Evolutionary conservation across 2,797 vertebrate genomes (phyloP).

Genomic region (Hozukius guyotensis): DNA sequence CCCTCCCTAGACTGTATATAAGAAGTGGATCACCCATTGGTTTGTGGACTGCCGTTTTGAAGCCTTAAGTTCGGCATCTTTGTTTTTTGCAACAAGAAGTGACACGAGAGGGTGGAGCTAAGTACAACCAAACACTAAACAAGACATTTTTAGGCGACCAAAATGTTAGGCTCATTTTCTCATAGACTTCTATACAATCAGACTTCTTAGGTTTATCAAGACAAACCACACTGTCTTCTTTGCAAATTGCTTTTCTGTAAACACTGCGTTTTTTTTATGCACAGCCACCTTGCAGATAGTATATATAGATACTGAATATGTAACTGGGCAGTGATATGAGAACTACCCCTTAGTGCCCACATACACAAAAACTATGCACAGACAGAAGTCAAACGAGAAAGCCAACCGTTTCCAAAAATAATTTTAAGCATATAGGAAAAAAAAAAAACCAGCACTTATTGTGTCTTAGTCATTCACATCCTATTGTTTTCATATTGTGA

Average conservation of each 20-base stretch:
- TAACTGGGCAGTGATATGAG: neutral
- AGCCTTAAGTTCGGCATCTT: no score
- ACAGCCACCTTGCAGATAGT: neutral
- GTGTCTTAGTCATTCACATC: neutral
- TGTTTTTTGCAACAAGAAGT: no score
- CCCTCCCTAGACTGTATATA: no score
- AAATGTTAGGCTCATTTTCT: no score
- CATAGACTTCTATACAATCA: no score
- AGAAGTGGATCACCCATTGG: no score
- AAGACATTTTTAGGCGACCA: no score
- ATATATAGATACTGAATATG: neutral
- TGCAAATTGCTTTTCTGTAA: neutral
- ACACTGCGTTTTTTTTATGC: neutral
- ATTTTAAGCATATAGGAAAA: neutral
- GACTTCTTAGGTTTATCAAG: neutral
- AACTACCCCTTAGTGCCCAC: neutral
- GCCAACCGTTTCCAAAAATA: neutral
- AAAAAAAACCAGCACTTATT: neutral
- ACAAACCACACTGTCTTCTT: neutral
- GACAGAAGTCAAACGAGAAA: neutral
- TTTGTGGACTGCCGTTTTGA: no score
- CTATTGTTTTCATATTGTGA: conserved; percentile 7
- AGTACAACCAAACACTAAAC: no score
- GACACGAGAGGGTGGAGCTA: no score
- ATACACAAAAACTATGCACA: neutral